Evolutionary conservation across 92 coral and sea anemone genomes (phyloP), one percentile per base, ranked within the genome.

Genomic region (Metridium senile): DNA sequence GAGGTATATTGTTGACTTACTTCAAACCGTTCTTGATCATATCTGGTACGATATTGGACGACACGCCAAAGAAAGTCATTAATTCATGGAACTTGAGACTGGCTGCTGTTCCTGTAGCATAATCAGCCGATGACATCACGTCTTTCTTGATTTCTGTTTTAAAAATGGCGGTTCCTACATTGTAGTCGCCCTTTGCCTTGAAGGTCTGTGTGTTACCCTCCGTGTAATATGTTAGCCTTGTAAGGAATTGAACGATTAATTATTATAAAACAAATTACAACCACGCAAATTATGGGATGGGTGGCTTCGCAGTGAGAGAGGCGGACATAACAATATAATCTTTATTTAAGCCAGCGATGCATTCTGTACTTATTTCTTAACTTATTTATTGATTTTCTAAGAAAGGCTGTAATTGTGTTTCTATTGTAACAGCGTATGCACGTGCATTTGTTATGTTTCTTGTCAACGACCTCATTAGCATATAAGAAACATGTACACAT

Each of bases 171-270:
- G 79, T 81, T 49, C 92, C 76, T 18, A 85, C 79, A 21, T 82
- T 72, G 82, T 87, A 87, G 45, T 87, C 78, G 11, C 99, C 99
- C 32, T 91, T 95, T 57, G 99, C 99, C 74, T 95, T 93, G 62
- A 95, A 95, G 0, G 99, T 89, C 86, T 87, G 87, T 1, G 79
- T 67, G 57, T 87, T 87, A 20, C 97, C 99, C 22, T 93, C 99
- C 39, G 97, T 92, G 74, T 92, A 95, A 58, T 89, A 95, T 13
- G 90, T 84, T 61, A 95, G 89, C 75, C 99, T 95, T 58, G 9
- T 57, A 71, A 30, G 19, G 26, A 62, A 63, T 9, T 54, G 6
- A 9, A n/a, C 61, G 17, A 54, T 54, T 54, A 19, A 2, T 9
- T 22, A 17, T 54, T 9, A 17, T 9, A 54, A n/a, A n/a, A n/a